Conservation (phyloP, 2,113 vertebrate genomes). For the Notarius quadriscutis region DNA sequence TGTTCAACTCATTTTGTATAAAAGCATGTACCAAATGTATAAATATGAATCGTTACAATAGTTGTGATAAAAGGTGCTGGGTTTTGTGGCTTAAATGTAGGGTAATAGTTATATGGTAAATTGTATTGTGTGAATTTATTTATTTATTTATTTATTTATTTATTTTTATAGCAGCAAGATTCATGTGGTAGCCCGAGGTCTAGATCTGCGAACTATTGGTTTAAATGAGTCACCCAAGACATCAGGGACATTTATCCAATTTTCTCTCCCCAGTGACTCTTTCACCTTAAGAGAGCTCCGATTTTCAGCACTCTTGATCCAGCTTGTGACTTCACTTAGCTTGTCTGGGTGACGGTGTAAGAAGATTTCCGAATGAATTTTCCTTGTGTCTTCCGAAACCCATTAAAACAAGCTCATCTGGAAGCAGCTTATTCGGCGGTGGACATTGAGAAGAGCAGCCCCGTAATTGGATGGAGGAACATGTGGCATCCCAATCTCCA, state of each 20-base stretch:
- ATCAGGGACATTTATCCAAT: background rate
- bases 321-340: slow-evolving; percentile 1
- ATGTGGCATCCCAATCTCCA: background rate
- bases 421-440: slow-evolving; percentile 16
- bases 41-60: background rate
- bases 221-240: slow-evolving; percentile 7
- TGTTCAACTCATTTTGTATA: background rate
- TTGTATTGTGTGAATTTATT: background rate
- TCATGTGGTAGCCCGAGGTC: background rate
- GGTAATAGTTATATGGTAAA: background rate
- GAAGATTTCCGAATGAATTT: slow-evolving; percentile 7
- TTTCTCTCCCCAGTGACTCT: slow-evolving; percentile 17
- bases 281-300: slow-evolving; percentile 16
- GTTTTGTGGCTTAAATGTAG: background rate
- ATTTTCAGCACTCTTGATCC: slow-evolving; percentile 8
- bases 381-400: slow-evolving; percentile 17
- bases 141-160: background rate
- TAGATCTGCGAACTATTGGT: background rate
- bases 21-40: background rate
- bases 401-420: slow-evolving; percentile 25
- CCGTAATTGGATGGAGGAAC: slow-evolving; percentile 26
- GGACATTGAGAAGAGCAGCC: background rate
- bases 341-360: slow-evolving; percentile 24
- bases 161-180: background rate
- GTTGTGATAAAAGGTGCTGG: background rate